These are phyloP conservation scores for Eulemur albifrons DNA, from an alignment of 2,797 vertebrate species.

Conservation along the genomic window DNA sequence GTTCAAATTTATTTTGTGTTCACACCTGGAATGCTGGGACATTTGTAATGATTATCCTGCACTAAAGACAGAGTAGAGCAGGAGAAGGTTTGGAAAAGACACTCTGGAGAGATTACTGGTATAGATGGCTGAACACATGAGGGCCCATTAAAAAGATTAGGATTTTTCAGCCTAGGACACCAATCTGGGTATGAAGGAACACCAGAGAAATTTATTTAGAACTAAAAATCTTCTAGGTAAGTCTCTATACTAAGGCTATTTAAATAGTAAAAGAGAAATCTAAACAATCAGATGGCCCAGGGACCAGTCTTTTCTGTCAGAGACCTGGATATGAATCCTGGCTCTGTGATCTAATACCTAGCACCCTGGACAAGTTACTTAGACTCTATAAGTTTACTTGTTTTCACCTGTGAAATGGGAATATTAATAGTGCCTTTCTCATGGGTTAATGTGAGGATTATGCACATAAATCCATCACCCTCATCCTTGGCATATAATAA, in stretches of 20 bases:
- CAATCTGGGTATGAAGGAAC: not conserved
- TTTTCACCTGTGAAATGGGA: not conserved
- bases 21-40: not conserved
- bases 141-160: not conserved
- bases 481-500: not conserved
- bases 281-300: not conserved
- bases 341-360: not conserved
- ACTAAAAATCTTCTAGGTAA: not conserved
- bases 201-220: not conserved
- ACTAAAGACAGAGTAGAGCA: not conserved
- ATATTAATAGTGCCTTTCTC: not conserved
- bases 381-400: not conserved
- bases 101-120: not conserved
- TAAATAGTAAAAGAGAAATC: not conserved
- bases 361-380: not conserved
- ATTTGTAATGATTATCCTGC: not conserved
- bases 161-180: not conserved
- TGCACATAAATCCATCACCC: not conserved
- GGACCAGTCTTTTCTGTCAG: not conserved
- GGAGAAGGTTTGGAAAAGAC: not conserved
- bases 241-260: not conserved
- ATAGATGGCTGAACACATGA: not conserved
- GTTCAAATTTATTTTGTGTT: slow-evolving; percentile 4
- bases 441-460: not conserved
- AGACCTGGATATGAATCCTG: not conserved